phyloP scores from a whole-genome alignment of 2,113 vertebrate species.

The Reinhardtius hippoglossoides region DNA sequence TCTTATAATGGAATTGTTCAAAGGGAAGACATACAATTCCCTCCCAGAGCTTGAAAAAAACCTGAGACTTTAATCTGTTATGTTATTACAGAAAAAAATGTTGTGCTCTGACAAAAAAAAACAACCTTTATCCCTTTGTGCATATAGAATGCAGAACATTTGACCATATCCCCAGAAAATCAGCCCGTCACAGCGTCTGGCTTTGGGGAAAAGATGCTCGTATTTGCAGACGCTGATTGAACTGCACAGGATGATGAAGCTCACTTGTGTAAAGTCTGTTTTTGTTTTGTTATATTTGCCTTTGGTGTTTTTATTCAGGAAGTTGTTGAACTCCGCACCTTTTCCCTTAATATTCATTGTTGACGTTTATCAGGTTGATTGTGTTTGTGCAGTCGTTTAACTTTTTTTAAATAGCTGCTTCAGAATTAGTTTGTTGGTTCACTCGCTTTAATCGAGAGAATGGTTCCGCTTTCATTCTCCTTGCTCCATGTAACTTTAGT shows the following conservation, averaged over 20 bases:
- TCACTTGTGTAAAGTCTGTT: constrained; percentile 41
- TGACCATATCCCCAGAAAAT: constrained; percentile 56
- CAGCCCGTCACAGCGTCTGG: constrained; percentile 42
- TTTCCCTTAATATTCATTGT: constrained; percentile 44
- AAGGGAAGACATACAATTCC: constrained; percentile 40
- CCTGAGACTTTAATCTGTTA: constrained; percentile 56
- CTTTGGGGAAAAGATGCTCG: constrained; percentile 16
- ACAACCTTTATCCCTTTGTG: constrained; percentile 44
- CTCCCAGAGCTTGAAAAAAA: constrained; percentile 19
- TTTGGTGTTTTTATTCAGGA: constrained; percentile 41
- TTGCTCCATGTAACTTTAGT: no score
- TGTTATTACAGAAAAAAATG: constrained; percentile 32
- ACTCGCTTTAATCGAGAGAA: no score
- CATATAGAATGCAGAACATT: constrained; percentile 51
- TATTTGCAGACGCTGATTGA: constrained; percentile 54
- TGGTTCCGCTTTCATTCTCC: no score
- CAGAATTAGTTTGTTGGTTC: neutral
- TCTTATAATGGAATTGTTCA: constrained; percentile 33
- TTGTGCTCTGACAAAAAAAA: constrained; percentile 24
- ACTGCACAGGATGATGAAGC: constrained; percentile 30
- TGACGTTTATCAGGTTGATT: constrained; percentile 31
- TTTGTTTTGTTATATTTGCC: constrained; percentile 5
- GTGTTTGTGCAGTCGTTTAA: constrained; percentile 10
- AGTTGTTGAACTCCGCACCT: constrained; percentile 18
- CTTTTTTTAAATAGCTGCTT: neutral